Conservation (phyloP, 2,888 invertebrate genomes). For the Harmothoe impar region DNA sequence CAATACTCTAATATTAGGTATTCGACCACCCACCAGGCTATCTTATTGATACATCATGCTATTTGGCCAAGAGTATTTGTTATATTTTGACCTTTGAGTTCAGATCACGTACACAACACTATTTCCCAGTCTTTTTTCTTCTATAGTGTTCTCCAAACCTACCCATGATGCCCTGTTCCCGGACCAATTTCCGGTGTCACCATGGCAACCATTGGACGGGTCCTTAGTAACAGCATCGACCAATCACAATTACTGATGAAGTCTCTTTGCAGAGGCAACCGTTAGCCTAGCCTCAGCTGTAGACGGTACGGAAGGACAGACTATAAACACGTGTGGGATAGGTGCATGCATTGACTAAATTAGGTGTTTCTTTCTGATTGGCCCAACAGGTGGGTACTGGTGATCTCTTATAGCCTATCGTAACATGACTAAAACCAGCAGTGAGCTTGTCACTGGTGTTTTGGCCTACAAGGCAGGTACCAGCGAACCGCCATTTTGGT, state of each 20-base stretch:
- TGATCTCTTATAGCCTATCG: too few species aligned
- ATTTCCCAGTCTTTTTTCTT: background rate
- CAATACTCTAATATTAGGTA: too few species aligned
- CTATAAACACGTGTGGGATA: too few species aligned
- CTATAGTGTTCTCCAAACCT: background rate
- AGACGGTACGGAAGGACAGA: too few species aligned
- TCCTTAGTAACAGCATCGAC: background rate
- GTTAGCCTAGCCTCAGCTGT: background rate
- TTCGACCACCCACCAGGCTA: too few species aligned
- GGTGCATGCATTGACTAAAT: too few species aligned
- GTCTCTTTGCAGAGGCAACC: background rate
- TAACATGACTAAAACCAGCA: too few species aligned
- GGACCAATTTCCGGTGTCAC: background rate
- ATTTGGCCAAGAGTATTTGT: background rate
- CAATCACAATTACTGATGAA: constrained; percentile 35
- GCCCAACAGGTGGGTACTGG: too few species aligned
- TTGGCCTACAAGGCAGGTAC: too few species aligned
- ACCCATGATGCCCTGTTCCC: background rate
- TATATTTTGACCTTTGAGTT: background rate
- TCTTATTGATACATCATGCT: background rate
- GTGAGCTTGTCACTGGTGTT: too few species aligned
- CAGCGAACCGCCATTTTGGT: too few species aligned
- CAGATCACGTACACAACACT: background rate
- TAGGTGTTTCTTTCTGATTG: too few species aligned
- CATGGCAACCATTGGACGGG: background rate